These are phyloP conservation scores for Leucophenga varia DNA, from an alignment of 1,140 invertebrate genomes.

Conservation along the genomic window DNA sequence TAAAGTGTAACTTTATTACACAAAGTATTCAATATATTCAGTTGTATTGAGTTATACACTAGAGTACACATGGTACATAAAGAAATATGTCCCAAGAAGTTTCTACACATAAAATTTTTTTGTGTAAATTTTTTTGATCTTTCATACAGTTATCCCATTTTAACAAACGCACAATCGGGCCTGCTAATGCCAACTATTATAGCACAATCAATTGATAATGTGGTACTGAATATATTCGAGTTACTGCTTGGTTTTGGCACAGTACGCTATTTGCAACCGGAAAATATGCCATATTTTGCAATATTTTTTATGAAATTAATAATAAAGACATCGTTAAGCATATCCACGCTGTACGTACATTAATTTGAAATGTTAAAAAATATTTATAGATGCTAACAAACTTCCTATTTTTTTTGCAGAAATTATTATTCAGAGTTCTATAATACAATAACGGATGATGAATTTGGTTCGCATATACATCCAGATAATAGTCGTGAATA, in stretches of 20 bases:
- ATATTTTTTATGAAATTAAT: constrained; percentile 31
- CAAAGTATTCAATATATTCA: too few species aligned
- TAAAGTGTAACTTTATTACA: neutral
- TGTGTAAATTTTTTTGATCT: too few species aligned
- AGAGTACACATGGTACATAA: too few species aligned
- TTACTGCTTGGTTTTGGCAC: constrained; percentile 30
- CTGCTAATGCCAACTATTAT: constrained; percentile 40
- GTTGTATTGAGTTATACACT: too few species aligned
- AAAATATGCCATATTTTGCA: constrained; percentile 27
- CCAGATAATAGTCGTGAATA: neutral
- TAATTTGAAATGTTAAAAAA: neutral
- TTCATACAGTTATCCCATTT: constrained; percentile 36
- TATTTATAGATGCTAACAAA: neutral
- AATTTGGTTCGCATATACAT: neutral
- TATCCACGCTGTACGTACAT: constrained; percentile 26
- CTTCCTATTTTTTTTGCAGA: constrained; percentile 15
- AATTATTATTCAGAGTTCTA: constrained; percentile 38
- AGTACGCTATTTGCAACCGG: constrained; percentile 26
- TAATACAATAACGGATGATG: constrained; percentile 17
- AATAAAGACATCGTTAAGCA: constrained; percentile 23
- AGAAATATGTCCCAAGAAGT: too few species aligned
- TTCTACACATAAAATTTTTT: too few species aligned
- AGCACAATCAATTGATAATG: constrained; percentile 33
- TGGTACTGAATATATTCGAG: constrained; percentile 33
- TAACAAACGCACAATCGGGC: constrained; percentile 34